These are phyloP conservation scores for Trisateles emortualis DNA, from an alignment of 2,888 invertebrate species.

Conservation along the genomic window DNA sequence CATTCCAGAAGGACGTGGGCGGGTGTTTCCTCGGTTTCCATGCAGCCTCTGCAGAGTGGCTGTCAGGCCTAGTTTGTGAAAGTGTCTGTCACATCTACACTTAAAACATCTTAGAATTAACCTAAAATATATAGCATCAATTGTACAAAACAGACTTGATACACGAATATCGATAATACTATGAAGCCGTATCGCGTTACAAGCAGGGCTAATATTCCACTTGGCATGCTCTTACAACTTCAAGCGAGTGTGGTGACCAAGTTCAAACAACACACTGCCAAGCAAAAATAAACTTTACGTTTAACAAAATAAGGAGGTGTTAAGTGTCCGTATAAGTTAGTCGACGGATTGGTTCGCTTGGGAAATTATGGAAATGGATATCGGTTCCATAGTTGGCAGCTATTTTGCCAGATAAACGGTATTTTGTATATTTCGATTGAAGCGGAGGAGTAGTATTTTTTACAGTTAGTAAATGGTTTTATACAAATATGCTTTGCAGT, in stretches of 20 bases:
- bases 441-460: conserved; percentile 20
- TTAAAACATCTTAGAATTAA: no score
- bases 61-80: no score
- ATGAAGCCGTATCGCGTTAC: conserved; percentile 54
- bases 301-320: neutral
- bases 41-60: no score
- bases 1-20: no score
- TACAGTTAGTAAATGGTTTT: conserved; percentile 2
- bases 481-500: neutral
- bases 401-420: conserved; percentile 67
- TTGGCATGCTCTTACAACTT: conserved; percentile 53
- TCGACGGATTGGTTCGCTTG: conserved; percentile 51
- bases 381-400: conserved; percentile 61
- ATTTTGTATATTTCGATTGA: conserved; percentile 61
- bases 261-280: neutral
- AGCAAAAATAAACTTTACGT: conserved; percentile 13
- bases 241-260: conserved; percentile 22
- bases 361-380: conserved; percentile 70
- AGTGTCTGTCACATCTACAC: no score
- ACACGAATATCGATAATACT: conserved; percentile 52
- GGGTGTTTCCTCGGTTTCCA: no score
- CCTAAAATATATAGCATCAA: conserved; percentile 23
- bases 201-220: conserved; percentile 58
- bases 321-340: conserved; percentile 22
- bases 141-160: conserved; percentile 41